A percentile compares a stretch with the other conserved stretches of the same genome.
phyloP scores from a whole-genome alignment of 2,888 invertebrate genomes.

The Ormyrus labotus region DNA sequence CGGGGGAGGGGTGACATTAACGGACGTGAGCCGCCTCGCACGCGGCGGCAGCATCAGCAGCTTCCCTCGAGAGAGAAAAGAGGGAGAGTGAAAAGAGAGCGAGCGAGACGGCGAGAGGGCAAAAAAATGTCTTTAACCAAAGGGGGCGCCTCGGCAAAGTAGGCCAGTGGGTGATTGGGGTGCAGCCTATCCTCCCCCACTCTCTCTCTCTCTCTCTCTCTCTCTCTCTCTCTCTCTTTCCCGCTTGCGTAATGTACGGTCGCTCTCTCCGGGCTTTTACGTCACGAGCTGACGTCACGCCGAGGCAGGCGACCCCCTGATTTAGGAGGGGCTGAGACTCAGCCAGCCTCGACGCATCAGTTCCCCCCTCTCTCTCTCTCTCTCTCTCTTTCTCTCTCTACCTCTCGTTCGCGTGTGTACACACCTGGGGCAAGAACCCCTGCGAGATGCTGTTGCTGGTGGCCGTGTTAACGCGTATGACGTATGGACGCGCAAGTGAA shows the following conservation, averaged over 20 bases:
- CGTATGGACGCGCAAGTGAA: too few relatives aligned
- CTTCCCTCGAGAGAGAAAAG: not conserved
- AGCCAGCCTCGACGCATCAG: too few relatives aligned
- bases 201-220: slow-evolving; percentile 48
- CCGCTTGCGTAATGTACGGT: slow-evolving; percentile 45
- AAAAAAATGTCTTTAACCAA: slow-evolving; percentile 46
- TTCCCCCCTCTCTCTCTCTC: too few relatives aligned
- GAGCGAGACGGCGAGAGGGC: slow-evolving; percentile 17
- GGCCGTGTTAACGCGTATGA: too few relatives aligned
- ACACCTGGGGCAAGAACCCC: slow-evolving; percentile 38
- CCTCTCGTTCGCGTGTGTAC: not conserved
- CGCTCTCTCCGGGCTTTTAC: slow-evolving; percentile 68
- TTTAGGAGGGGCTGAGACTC: slow-evolving; percentile 7
- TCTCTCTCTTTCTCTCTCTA: too few relatives aligned
- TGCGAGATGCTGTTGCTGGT: not conserved
- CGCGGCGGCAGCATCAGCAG: too few relatives aligned
- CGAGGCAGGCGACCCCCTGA: slow-evolving; percentile 43
- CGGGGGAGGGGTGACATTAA: too few relatives aligned
- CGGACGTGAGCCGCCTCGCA: too few relatives aligned
- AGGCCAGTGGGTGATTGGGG: slow-evolving; percentile 72
- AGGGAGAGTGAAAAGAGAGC: slow-evolving; percentile 4
- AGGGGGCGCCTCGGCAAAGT: slow-evolving; percentile 58
- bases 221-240: slow-evolving; percentile 2
- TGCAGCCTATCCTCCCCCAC: slow-evolving; percentile 57
- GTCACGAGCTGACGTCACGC: slow-evolving; percentile 72